Percentiles rank a stretch among this genome's conserved stretches.
These are phyloP conservation scores for Archips xylosteana DNA, from an alignment of 2,888 invertebrate genomes.

Conservation along the genomic window DNA sequence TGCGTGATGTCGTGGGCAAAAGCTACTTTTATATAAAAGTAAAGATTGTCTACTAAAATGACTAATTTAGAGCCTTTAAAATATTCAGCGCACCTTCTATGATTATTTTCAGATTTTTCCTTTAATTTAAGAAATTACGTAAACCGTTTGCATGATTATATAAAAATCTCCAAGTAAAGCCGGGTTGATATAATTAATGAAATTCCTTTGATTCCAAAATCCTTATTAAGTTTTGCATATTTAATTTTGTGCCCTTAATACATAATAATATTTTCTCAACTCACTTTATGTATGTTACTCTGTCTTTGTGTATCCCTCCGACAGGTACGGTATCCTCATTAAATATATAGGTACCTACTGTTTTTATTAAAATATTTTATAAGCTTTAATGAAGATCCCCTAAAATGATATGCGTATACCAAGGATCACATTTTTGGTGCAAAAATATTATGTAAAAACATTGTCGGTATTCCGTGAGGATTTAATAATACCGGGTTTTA, in stretches of 20 bases:
- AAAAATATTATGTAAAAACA: background rate
- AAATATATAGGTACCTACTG: background rate
- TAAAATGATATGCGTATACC: constrained; percentile 2
- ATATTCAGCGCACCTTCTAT: no score
- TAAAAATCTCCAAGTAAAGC: background rate
- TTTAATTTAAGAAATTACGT: no score
- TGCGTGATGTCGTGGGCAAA: no score
- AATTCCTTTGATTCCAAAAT: background rate
- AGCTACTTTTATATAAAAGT: no score
- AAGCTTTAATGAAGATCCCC: constrained; percentile 12
- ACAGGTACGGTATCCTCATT: background rate
- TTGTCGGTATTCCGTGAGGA: background rate
- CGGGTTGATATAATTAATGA: background rate
- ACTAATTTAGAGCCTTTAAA: no score
- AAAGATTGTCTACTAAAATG: no score
- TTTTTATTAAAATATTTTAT: constrained; percentile 20
- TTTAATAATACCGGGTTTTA: background rate
- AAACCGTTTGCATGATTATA: no score
- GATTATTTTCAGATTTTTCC: no score
- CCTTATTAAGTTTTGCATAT: background rate
- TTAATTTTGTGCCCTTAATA: background rate
- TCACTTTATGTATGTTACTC: no score
- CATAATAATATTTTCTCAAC: background rate
- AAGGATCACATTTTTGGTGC: constrained; percentile 4
- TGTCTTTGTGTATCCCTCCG: background rate